phyloP scores from a whole-genome alignment of 2,113 vertebrate genomes.

The Pionites leucogaster region DNA sequence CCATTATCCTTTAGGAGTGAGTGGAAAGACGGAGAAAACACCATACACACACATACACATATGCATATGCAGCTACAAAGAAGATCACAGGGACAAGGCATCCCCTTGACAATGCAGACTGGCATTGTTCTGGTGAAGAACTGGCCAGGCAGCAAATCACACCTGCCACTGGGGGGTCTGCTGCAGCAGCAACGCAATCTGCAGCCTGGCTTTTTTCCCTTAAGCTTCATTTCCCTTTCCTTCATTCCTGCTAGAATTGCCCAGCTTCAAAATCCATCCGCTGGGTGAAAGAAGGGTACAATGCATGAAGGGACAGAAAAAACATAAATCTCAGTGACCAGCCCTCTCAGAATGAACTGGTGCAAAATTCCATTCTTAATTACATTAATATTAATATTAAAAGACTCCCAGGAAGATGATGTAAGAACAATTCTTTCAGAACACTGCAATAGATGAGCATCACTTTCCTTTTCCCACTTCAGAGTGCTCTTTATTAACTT shows the following conservation, averaged over 20 bases:
- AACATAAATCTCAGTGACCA: not conserved
- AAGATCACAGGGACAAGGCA: too few species aligned
- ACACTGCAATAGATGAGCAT: not conserved
- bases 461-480: not conserved
- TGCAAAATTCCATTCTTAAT: not conserved
- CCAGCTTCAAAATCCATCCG: not conserved
- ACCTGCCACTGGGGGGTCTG: not conserved
- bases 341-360: not conserved
- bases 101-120: not conserved
- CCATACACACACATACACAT: rapidly evolving
- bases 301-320: not conserved
- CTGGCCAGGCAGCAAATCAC: not conserved
- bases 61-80: not conserved
- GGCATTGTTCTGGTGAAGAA: not conserved
- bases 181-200: not conserved
- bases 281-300: not conserved
- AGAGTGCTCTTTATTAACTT: conserved; percentile 21
- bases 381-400: conserved; percentile 37
- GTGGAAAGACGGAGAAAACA: not conserved
- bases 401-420: not conserved
- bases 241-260: not conserved
- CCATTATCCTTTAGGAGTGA: not conserved
- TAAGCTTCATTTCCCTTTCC: not conserved
- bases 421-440: not conserved
- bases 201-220: not conserved